A percentile compares a stretch with the other conserved stretches of the same genome.
Conservation (phyloP, 1,140 invertebrate species). For the Meloidogyne chitwoodi region DNA sequence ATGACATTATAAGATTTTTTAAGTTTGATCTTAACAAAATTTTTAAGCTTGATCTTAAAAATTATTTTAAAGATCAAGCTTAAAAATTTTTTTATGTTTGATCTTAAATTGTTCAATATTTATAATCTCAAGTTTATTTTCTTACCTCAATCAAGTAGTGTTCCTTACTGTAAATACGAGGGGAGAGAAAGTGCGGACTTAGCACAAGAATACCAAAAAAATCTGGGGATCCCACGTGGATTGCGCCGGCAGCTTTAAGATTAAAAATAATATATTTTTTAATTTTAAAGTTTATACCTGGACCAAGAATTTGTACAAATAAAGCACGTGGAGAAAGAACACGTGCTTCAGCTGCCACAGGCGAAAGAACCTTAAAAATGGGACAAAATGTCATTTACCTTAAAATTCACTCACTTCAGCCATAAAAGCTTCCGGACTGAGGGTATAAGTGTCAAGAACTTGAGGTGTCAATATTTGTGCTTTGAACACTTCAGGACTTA, state of each 20-base stretch:
- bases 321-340: constrained; percentile 35
- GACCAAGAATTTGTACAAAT: constrained; percentile 39
- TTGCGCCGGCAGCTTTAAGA: constrained; percentile 14
- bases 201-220: constrained; percentile 25
- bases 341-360: constrained; percentile 16
- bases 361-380: constrained; percentile 19
- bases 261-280: not conserved
- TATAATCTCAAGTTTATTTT: not conserved
- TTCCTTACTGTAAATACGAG: constrained; percentile 26
- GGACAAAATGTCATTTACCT: not conserved
- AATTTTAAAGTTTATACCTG: constrained; percentile 19
- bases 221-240: constrained; percentile 24
- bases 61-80: no score
- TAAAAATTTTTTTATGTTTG: not conserved
- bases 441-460: constrained; percentile 15
- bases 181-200: constrained; percentile 23
- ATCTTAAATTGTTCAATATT: not conserved
- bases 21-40: not conserved
- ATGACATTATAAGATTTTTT: not conserved
- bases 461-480: constrained; percentile 36
- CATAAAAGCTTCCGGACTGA: constrained; percentile 38
- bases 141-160: constrained; percentile 29
- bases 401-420: constrained; percentile 11
- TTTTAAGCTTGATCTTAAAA: no score
- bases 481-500: constrained; percentile 40